Percentiles rank a stretch among this genome's conserved stretches.
Evolutionary conservation across 2,797 vertebrate species (phyloP).

Genomic region (Petrocephalus sullivani): DNA sequence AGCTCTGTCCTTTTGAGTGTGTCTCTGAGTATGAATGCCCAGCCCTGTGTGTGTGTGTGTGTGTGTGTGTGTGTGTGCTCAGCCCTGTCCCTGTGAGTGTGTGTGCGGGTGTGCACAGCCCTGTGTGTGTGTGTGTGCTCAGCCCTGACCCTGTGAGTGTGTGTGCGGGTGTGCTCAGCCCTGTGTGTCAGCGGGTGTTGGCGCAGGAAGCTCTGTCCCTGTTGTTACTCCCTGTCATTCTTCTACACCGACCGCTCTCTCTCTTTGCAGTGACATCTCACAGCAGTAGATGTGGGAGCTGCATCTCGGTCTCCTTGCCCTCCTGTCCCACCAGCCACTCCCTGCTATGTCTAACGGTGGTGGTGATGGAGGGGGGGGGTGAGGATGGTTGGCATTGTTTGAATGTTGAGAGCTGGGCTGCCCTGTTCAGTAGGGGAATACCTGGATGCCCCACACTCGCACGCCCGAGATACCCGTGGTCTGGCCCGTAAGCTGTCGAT

Average conservation of each 20-base stretch:
- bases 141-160: not conserved
- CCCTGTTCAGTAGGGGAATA: not conserved
- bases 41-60: not conserved
- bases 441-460: not conserved
- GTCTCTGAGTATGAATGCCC: too few species aligned
- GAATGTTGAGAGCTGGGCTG: not conserved
- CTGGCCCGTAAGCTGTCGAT: not conserved
- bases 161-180: not conserved
- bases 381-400: not conserved
- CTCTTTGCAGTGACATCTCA: not conserved
- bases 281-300: not conserved
- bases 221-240: not conserved
- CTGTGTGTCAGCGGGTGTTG: not conserved
- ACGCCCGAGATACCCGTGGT: not conserved
- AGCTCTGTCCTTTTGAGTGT: too few species aligned
- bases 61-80: not conserved
- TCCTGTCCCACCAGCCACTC: not conserved
- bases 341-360: not conserved
- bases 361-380: not conserved
- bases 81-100: not conserved
- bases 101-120: not conserved
- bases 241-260: not conserved
- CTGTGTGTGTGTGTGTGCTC: not conserved
- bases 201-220: not conserved
- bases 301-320: not conserved